Percentiles rank a stretch among this genome's conserved stretches.
Evolutionary conservation across 92 coral and sea anemone genomes (phyloP).

Genomic region (Diadumene lineata): DNA sequence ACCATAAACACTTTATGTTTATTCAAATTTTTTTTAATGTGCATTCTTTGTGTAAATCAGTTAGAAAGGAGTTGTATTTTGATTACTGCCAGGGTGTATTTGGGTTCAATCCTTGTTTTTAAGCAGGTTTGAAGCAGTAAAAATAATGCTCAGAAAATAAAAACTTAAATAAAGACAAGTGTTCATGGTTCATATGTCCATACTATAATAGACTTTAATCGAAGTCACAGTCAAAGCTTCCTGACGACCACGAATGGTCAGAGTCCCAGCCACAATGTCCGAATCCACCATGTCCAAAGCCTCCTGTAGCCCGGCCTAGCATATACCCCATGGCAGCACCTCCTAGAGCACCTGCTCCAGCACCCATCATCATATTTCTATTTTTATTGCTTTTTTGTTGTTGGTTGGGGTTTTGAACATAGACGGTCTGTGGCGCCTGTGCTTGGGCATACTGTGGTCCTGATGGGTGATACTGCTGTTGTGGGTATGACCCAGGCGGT

Average conservation of each 20-base stretch:
- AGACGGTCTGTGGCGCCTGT: slow-evolving; percentile 71
- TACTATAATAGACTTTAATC: slow-evolving; percentile 47
- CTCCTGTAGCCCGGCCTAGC: slow-evolving; percentile 91
- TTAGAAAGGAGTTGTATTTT: no score
- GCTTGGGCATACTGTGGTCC: slow-evolving; percentile 62
- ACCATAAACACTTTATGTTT: no score
- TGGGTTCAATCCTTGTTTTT: no score
- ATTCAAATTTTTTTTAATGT: no score
- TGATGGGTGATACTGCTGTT: slow-evolving; percentile 46
- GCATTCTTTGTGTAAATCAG: no score
- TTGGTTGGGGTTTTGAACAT: slow-evolving; percentile 60
- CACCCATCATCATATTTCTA: slow-evolving; percentile 80
- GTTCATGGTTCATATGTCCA: no score
- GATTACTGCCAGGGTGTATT: no score
- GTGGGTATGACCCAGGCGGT: slow-evolving; percentile 55
- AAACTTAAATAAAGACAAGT: no score
- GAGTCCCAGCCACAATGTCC: slow-evolving; percentile 97
- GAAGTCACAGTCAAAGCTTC: slow-evolving; percentile 93
- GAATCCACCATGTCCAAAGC: slow-evolving; percentile 73
- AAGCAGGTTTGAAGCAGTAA: no score
- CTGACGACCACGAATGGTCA: slow-evolving; percentile 89
- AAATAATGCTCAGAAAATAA: no score
- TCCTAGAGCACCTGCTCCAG: slow-evolving; percentile 96
- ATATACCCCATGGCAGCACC: slow-evolving; percentile 96
- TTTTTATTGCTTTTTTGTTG: slow-evolving; percentile 29